A percentile compares a stretch with the other conserved stretches of the same genome.
These are phyloP conservation scores for Liolophura sinensis DNA, from an alignment of 1,140 invertebrate genomes.

Conservation along the genomic window DNA sequence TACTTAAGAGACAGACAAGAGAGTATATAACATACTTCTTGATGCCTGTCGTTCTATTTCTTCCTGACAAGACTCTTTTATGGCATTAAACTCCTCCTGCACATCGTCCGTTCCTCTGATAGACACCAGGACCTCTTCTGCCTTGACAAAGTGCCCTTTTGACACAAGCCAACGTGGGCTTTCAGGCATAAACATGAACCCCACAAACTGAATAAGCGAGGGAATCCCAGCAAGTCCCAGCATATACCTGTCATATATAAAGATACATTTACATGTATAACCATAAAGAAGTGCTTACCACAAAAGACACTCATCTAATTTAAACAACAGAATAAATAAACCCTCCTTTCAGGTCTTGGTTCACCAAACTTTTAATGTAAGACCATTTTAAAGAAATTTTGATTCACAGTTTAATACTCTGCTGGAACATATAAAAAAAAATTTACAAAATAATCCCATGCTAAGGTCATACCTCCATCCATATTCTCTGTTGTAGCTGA, in stretches of 20 bases:
- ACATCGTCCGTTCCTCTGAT: conserved; percentile 38
- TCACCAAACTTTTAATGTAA: too few species aligned
- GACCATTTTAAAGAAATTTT: too few species aligned
- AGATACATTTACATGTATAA: conserved; percentile 11
- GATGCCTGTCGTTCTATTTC: conserved; percentile 8
- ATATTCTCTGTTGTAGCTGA: conserved; percentile 55
- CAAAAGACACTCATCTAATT: neutral
- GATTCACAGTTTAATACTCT: too few species aligned
- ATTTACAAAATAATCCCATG: too few species aligned
- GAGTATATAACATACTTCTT: neutral
- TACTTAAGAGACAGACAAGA: too few species aligned
- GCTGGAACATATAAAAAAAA: too few species aligned
- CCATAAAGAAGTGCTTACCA: neutral
- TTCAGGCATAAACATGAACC: conserved; percentile 49
- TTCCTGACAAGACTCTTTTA: conserved; percentile 14
- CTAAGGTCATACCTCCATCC: conserved; percentile 52
- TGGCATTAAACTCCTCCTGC: conserved; percentile 34
- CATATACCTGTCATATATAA: conserved; percentile 41
- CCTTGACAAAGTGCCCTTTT: conserved; percentile 32
- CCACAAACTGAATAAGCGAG: conserved; percentile 45
- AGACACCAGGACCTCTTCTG: conserved; percentile 28
- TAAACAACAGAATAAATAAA: neutral
- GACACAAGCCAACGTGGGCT: conserved; percentile 51
- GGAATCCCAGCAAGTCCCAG: conserved; percentile 45
- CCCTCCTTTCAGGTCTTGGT: neutral